Evolutionary conservation across 2,113 vertebrate species (phyloP).

Genomic region (Sinosuthora webbiana): DNA sequence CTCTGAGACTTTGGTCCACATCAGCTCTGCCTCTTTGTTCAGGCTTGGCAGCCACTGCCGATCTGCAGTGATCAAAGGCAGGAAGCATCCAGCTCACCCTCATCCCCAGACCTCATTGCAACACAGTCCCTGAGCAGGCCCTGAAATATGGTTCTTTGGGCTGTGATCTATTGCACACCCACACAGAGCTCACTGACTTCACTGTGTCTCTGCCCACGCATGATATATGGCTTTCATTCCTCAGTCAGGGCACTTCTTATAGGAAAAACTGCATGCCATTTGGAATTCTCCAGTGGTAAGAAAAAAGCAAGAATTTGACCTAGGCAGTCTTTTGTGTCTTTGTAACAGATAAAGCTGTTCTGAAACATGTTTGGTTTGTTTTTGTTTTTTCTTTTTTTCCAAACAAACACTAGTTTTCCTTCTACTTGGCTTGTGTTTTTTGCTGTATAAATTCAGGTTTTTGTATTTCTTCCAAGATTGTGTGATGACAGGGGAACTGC

Average conservation of each 20-base stretch:
- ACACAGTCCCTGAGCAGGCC: neutral
- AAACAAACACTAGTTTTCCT: neutral
- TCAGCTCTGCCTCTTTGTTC: neutral
- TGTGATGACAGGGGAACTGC: slow-evolving; percentile 40
- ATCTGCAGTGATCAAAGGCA: slow-evolving; percentile 32
- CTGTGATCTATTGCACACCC: neutral
- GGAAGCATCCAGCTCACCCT: slow-evolving; percentile 30
- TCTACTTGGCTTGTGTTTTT: neutral
- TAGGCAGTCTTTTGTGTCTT: neutral
- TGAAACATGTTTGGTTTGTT: neutral
- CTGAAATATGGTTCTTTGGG: neutral
- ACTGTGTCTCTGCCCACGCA: neutral
- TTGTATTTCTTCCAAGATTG: neutral
- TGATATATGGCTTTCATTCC: neutral
- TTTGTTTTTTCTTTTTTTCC: neutral
- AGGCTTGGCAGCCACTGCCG: neutral
- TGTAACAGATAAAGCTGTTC: neutral
- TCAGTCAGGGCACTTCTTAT: neutral
- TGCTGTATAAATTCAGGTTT: slow-evolving; percentile 13
- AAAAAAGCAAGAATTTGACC: neutral
- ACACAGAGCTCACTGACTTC: neutral
- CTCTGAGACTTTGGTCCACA: neutral
- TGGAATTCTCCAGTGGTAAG: neutral
- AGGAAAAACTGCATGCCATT: neutral
- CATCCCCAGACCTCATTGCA: neutral